phyloP scores from a whole-genome alignment of 2,113 vertebrate species.

The Elephantulus edwardii region DNA sequence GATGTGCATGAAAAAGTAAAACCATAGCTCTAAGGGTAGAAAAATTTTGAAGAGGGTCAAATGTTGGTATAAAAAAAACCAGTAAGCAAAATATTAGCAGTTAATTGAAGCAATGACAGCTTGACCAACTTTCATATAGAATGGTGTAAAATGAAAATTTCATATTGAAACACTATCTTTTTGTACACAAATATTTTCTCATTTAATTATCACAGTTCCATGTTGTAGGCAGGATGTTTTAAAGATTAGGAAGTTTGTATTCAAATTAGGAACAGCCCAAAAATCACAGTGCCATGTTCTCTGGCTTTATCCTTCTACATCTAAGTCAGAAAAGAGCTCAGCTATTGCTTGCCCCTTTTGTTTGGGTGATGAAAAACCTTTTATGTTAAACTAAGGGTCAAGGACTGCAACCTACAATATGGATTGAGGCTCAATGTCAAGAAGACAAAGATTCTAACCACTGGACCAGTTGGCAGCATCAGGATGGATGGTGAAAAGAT shows the following conservation, averaged over 20 bases:
- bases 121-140: neutral
- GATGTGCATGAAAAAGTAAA: neutral
- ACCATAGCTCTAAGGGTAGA: neutral
- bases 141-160: neutral
- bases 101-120: neutral
- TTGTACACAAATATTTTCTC: neutral
- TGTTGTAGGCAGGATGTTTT: neutral
- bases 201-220: neutral
- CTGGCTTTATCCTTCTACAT: neutral
- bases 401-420: too few relatives aligned
- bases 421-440: too few relatives aligned
- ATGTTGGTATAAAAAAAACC: neutral
- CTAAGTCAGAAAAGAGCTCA: neutral
- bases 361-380: neutral
- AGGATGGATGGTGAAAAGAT: too few relatives aligned
- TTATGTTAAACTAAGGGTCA: neutral
- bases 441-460: too few relatives aligned
- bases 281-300: neutral
- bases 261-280: neutral
- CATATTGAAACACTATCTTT: conserved; percentile 5
- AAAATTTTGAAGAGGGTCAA: neutral
- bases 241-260: neutral
- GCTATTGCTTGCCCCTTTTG: neutral
- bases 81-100: neutral
- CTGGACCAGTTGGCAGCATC: too few relatives aligned